Percentiles rank a stretch among this genome's conserved stretches.
Evolutionary conservation across 64 coral and sea anemone species (phyloP).

Genomic region (Montipora cactus): DNA sequence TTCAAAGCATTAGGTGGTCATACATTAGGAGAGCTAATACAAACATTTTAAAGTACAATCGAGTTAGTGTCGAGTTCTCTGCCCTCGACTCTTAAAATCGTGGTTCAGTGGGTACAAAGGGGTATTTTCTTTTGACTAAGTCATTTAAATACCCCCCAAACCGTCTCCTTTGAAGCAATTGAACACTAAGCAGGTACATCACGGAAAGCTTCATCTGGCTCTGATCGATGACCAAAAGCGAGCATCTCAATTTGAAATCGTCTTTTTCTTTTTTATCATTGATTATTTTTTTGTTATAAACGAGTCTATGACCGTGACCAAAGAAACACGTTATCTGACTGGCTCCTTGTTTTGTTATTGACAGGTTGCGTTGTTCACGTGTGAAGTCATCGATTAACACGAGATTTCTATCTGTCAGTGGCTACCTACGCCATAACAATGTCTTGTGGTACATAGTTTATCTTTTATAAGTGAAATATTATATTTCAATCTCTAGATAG

Average conservation of each 20-base stretch:
- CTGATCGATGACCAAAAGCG: too few relatives aligned
- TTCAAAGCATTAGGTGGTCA: too few relatives aligned
- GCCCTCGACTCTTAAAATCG: too few relatives aligned
- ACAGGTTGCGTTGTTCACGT: slow-evolving; percentile 35
- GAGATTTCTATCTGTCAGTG: neutral
- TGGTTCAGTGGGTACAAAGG: too few relatives aligned
- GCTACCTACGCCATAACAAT: slow-evolving; percentile 24
- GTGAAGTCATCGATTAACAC: slow-evolving; percentile 34
- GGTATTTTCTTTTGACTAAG: too few relatives aligned
- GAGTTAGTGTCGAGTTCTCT: too few relatives aligned
- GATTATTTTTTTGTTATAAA: slow-evolving; percentile 21
- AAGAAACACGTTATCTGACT: slow-evolving; percentile 16
- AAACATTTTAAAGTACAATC: too few relatives aligned
- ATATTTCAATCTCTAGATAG: neutral
- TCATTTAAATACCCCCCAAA: too few relatives aligned
- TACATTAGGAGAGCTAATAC: too few relatives aligned
- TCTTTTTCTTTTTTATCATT: neutral
- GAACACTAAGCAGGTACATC: neutral
- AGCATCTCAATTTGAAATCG: too few relatives aligned
- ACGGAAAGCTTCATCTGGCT: neutral
- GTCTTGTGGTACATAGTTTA: slow-evolving; percentile 21
- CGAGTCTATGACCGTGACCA: slow-evolving; percentile 13
- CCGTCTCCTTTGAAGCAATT: neutral
- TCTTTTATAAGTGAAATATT: neutral
- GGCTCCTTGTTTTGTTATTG: neutral